Conservation (phyloP, 2,113 vertebrate genomes). For the Dolichallabes microphthalmus region DNA sequence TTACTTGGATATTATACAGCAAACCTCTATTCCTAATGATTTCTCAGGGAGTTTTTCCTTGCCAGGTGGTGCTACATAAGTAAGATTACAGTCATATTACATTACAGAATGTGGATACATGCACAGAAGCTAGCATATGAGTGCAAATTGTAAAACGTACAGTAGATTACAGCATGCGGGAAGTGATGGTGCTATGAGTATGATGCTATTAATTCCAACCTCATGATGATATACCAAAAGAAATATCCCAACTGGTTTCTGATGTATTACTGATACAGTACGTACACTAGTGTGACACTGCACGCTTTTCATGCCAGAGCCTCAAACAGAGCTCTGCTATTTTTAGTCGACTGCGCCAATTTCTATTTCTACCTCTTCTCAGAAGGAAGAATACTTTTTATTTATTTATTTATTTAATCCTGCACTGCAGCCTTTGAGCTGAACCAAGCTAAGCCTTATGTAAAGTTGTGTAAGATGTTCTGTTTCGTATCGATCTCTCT, state of each 20-base stretch:
- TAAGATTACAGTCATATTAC: no score
- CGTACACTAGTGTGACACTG: background rate
- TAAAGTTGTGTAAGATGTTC: slow-evolving; percentile 44
- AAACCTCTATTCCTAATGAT: background rate
- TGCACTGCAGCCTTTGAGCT: background rate
- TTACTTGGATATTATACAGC: background rate
- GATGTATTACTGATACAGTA: background rate
- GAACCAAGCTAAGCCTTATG: slow-evolving; percentile 26
- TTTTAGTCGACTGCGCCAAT: slow-evolving; percentile 1
- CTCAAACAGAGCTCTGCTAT: background rate
- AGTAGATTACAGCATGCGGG: no score
- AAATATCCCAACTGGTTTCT: background rate
- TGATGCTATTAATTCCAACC: no score
- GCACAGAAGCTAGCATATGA: no score
- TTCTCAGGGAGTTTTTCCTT: background rate
- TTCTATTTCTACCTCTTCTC: slow-evolving; percentile 29
- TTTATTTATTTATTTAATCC: background rate
- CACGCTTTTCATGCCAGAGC: background rate
- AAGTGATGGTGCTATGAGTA: no score
- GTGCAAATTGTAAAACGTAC: no score
- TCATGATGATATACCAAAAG: no score
- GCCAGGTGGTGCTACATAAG: background rate
- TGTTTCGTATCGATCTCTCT: background rate
- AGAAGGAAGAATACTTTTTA: slow-evolving; percentile 5
- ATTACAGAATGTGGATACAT: no score